Conservation (phyloP, 2,113 vertebrate genomes). For the Sander lucioperca region DNA sequence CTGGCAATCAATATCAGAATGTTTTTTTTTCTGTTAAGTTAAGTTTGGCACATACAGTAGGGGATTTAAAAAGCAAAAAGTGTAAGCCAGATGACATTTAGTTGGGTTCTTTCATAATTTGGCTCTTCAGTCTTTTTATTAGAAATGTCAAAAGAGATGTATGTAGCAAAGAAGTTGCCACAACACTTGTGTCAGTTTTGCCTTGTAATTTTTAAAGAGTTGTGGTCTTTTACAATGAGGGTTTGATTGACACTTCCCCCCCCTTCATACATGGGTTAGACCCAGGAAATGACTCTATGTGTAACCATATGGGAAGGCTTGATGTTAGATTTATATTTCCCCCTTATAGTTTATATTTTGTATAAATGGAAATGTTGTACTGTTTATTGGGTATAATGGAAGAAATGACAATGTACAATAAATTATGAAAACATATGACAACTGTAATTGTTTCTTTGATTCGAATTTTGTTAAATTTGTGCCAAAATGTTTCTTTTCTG, state of each 20-base stretch:
- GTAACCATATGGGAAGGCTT: constrained; percentile 64
- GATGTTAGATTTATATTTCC: constrained; percentile 67
- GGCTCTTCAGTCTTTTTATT: constrained; percentile 50
- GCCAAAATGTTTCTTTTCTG: not conserved
- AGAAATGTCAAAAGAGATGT: constrained; percentile 57
- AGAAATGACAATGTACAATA: constrained; percentile 78
- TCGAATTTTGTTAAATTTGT: not conserved
- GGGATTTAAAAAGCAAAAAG: constrained; percentile 26
- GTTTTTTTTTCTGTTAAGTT: constrained; percentile 58
- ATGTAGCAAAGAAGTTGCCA: constrained; percentile 63
- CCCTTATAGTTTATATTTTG: constrained; percentile 84
- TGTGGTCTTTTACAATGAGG: constrained; percentile 74
- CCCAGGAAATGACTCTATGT: constrained; percentile 65
- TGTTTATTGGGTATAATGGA: constrained; percentile 72
- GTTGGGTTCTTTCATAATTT: constrained; percentile 48
- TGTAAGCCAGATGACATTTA: constrained; percentile 38
- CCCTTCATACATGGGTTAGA: constrained; percentile 56
- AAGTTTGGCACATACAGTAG: constrained; percentile 51
- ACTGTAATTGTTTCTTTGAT: constrained; percentile 48
- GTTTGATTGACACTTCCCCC: constrained; percentile 67
- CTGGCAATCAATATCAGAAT: constrained; percentile 50
- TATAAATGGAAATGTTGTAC: constrained; percentile 77
- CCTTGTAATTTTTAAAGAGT: constrained; percentile 75
- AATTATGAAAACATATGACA: constrained; percentile 66
- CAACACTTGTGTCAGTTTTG: constrained; percentile 69